These are phyloP conservation scores for Chiroxiphia lanceolata DNA, from an alignment of 2,797 vertebrate species.

Conservation along the genomic window DNA sequence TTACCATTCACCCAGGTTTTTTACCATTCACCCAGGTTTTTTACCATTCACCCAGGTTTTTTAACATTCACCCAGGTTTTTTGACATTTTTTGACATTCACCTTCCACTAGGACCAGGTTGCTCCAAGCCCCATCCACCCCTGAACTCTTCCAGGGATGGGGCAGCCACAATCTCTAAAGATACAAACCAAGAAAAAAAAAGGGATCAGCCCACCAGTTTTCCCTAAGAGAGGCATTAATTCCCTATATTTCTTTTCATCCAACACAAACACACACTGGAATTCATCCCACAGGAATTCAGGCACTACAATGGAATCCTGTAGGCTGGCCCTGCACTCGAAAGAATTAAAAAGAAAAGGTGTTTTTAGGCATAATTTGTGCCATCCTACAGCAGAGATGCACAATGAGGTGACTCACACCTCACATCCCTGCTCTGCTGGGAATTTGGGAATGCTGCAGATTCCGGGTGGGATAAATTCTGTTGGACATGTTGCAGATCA, in stretches of 20 bases:
- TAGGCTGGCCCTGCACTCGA: neutral
- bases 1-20: neutral
- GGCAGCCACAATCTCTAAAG: neutral
- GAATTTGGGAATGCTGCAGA: neutral
- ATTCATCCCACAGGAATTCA: neutral
- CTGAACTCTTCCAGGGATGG: neutral
- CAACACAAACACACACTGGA: neutral
- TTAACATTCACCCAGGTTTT: neutral
- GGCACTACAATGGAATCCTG: neutral
- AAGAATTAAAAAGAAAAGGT: neutral
- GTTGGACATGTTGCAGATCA: fast-evolving
- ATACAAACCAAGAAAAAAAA: no score
- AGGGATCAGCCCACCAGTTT: neutral
- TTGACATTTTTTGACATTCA: neutral
- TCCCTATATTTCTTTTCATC: neutral
- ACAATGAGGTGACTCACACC: neutral
- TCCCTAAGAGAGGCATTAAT: neutral
- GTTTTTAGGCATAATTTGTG: neutral
- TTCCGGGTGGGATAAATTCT: neutral
- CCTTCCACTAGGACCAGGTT: no score
- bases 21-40: neutral
- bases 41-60: neutral
- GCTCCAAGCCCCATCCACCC: neutral
- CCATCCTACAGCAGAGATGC: neutral
- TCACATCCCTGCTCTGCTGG: neutral